A percentile compares a stretch with the other conserved stretches of the same genome.
Conservation (phyloP, 1,140 invertebrate genomes). For the Cyclargus thomasi region DNA sequence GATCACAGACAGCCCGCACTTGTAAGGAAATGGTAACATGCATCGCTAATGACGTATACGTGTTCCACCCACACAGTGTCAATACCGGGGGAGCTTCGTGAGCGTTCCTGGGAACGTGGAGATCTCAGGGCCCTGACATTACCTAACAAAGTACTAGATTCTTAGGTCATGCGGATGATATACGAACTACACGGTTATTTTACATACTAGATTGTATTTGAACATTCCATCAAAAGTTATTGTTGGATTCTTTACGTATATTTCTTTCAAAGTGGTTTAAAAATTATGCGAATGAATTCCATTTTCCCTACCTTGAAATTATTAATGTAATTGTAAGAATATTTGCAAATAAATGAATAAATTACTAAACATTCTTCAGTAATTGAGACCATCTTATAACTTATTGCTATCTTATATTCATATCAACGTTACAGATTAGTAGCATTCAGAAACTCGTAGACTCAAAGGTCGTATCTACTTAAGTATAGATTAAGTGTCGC, state of each 20-base stretch:
- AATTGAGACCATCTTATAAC: not conserved
- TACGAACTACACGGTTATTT: no score
- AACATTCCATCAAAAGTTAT: no score
- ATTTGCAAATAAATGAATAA: no score
- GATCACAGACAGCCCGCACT: not conserved
- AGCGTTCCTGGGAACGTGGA: not conserved
- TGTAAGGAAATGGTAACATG: not conserved
- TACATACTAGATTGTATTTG: no score
- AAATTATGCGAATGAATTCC: no score
- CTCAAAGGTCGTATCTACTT: not conserved
- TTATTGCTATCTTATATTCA: not conserved
- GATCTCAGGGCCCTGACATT: not conserved
- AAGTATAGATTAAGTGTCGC: not conserved
- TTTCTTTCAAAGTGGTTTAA: no score
- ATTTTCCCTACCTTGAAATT: no score
- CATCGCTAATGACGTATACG: not conserved
- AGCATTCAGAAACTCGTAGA: not conserved
- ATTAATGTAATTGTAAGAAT: no score
- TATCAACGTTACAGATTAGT: not conserved
- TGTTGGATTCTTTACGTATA: no score
- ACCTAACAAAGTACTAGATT: not conserved
- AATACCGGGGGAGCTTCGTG: not conserved
- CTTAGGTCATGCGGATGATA: not conserved
- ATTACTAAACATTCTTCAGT: no score
- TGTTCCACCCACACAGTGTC: not conserved